phyloP scores from a whole-genome alignment of 2,888 invertebrate species.

The Drosophila mulleri region DNA sequence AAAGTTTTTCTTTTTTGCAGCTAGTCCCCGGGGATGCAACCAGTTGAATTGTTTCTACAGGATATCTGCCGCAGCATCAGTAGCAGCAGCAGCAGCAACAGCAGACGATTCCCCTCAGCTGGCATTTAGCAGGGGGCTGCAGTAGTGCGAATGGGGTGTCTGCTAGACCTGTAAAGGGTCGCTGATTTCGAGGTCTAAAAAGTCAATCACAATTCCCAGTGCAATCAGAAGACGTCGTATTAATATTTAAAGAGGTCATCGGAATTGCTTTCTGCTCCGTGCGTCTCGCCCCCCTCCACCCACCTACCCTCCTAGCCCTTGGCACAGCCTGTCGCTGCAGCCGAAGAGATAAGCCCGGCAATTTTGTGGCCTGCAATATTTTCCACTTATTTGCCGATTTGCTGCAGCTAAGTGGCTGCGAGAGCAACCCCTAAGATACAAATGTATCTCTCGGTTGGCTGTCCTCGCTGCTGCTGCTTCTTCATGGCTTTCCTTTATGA shows the following conservation, averaged over 20 bases:
- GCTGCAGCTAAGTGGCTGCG: conserved; percentile 70
- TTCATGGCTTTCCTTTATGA: conserved; percentile 74
- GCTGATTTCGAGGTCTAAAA: conserved; percentile 69
- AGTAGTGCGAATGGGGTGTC: conserved; percentile 25
- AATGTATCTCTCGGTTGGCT: conserved; percentile 22
- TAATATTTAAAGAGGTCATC: conserved; percentile 84
- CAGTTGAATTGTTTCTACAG: conserved; percentile 58
- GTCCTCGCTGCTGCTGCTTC: background rate
- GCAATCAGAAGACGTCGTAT: conserved; percentile 83
- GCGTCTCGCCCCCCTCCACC: background rate
- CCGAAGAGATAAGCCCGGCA: conserved; percentile 61
- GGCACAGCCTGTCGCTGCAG: conserved; percentile 35
- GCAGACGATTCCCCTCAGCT: conserved; percentile 5
- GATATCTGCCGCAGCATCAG: conserved; percentile 3
- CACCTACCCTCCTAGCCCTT: background rate
- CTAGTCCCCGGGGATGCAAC: conserved; percentile 57
- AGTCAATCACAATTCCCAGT: conserved; percentile 84
- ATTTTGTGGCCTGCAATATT: conserved; percentile 77
- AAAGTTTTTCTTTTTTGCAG: conserved; percentile 66
- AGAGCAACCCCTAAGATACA: conserved; percentile 21
- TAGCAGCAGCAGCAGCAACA: background rate
- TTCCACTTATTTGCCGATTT: conserved; percentile 76
- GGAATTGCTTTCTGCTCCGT: conserved; percentile 67
- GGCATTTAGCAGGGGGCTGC: conserved; percentile 17
- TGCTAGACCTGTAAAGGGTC: conserved; percentile 12